Evolutionary conservation across 2,888 invertebrate species (phyloP).

Genomic region (Megalurothrips usitatus): DNA sequence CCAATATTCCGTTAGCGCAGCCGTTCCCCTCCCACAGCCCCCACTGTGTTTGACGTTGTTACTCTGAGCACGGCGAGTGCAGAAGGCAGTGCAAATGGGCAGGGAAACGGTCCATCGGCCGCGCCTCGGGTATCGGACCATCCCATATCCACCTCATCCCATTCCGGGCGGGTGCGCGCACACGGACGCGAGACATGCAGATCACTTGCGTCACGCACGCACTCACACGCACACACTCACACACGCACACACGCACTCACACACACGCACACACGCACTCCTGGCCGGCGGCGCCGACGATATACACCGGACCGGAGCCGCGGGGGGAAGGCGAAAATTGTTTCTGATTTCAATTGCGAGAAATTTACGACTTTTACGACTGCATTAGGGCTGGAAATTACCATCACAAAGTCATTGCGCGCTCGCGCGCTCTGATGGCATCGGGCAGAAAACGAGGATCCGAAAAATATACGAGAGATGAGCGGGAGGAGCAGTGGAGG

Average conservation of each 20-base stretch:
- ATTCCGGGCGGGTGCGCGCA: not conserved
- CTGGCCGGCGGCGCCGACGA: too few species aligned
- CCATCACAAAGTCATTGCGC: not conserved
- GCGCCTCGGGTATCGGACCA: too few species aligned
- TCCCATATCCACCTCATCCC: too few species aligned
- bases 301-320: not conserved
- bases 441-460: too few species aligned
- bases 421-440: too few species aligned
- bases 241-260: not conserved
- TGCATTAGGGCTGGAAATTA: not conserved
- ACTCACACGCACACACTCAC: not conserved
- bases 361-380: conserved; percentile 12
- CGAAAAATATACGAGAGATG: not conserved
- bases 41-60: too few species aligned
- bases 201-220: not conserved
- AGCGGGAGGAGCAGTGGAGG: too few species aligned
- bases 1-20: too few species aligned
- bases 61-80: too few species aligned
- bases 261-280: not conserved
- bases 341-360: conserved; percentile 17
- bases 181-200: not conserved
- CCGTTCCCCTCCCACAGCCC: too few species aligned
- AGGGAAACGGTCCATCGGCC: too few species aligned
- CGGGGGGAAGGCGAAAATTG: not conserved
- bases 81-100: too few species aligned